Conservation (phyloP, 2,113 vertebrate species). For the Heliornis fulica region DNA sequence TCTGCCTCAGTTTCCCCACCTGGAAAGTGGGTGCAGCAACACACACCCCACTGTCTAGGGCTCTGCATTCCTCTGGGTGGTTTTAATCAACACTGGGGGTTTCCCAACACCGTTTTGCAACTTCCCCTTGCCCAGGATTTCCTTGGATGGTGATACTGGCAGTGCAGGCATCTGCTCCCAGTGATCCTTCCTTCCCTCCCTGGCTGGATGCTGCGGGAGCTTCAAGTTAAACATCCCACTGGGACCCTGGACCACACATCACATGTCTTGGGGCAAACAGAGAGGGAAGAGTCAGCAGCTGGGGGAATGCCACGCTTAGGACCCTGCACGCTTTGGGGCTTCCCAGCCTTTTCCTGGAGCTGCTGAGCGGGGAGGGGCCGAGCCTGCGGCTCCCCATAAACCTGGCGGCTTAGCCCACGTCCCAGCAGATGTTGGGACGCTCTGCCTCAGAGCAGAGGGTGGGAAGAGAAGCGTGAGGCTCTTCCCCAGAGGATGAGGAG, state of each 20-base stretch:
- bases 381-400: conserved; percentile 60
- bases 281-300: background rate
- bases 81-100: background rate
- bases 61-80: background rate
- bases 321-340: conserved; percentile 17
- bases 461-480: background rate
- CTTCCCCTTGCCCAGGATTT: background rate
- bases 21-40: background rate
- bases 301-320: background rate
- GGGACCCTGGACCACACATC: background rate
- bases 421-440: conserved; percentile 61
- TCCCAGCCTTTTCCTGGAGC: conserved; percentile 47
- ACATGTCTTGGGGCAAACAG: background rate
- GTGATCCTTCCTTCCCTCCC: background rate
- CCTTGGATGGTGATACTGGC: background rate
- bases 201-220: background rate
- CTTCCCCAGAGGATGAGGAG: background rate
- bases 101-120: background rate
- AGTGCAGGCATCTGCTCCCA: fast-evolving
- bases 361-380: conserved; percentile 60
- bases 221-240: background rate
- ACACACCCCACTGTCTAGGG: fast-evolving
- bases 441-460: background rate
- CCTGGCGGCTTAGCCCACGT: conserved; percentile 37
- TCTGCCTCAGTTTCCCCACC: background rate